phyloP scores from a whole-genome alignment of 2,888 invertebrate species.

The Phengaris arion region DNA sequence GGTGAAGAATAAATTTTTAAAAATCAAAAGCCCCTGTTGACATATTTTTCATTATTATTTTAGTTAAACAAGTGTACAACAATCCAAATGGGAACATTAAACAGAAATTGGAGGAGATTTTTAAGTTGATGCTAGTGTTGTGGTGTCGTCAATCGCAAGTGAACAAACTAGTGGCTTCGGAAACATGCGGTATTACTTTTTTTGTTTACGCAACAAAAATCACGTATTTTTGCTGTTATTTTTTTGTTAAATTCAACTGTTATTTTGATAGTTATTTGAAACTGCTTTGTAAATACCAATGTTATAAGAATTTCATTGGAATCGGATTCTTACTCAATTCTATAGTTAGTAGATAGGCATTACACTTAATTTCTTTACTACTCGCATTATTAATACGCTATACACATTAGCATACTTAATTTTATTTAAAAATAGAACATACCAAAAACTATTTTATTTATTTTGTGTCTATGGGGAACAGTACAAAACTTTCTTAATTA shows the following conservation, averaged over 20 bases:
- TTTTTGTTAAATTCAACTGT: slow-evolving; percentile 2
- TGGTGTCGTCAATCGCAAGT: slow-evolving; percentile 90
- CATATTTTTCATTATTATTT: slow-evolving; percentile 45
- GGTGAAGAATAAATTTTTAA: slow-evolving; percentile 22
- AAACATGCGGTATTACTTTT: slow-evolving; percentile 74
- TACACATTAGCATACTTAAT: no score
- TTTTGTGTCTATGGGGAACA: no score
- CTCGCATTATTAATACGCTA: no score
- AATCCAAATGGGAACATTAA: slow-evolving; percentile 64
- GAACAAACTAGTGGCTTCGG: slow-evolving; percentile 81
- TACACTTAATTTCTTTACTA: no score
- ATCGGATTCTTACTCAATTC: no score
- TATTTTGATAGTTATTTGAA: neutral
- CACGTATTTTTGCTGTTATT: slow-evolving; percentile 17
- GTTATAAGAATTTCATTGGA: no score
- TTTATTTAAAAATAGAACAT: no score
- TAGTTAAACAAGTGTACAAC: slow-evolving; percentile 64
- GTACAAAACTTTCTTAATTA: no score
- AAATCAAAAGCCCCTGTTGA: neutral
- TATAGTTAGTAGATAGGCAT: no score
- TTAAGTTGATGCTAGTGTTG: slow-evolving; percentile 89
- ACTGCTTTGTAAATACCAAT: no score
- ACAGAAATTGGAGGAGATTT: slow-evolving; percentile 86
- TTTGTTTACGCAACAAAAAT: slow-evolving; percentile 17
- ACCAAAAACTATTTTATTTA: no score